These are phyloP conservation scores for Epirrhoe tristata DNA, from an alignment of 2,888 invertebrate genomes.

Conservation along the genomic window DNA sequence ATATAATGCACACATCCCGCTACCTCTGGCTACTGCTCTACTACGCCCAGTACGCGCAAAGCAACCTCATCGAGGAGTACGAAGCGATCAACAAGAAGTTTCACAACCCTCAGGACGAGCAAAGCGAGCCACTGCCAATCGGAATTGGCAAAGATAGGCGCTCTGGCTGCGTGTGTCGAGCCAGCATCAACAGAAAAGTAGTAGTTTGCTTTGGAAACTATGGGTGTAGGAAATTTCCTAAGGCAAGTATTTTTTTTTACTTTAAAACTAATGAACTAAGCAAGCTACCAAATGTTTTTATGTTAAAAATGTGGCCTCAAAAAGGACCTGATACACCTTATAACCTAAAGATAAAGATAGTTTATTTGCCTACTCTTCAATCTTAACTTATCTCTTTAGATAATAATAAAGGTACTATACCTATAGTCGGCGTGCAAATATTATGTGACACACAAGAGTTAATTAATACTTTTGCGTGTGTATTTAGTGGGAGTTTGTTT, in stretches of 20 bases:
- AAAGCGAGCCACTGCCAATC: conserved; percentile 61
- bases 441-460: conserved; percentile 36
- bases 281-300: too few species aligned
- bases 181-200: conserved; percentile 58
- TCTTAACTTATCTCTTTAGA: conserved; percentile 18
- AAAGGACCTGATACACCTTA: background rate
- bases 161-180: conserved; percentile 83
- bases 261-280: too few species aligned
- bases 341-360: too few species aligned
- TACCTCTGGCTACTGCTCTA: conserved; percentile 74
- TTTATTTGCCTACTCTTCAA: background rate
- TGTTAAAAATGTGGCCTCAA: background rate
- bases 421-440: conserved; percentile 34
- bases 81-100: conserved; percentile 61
- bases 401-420: too few species aligned
- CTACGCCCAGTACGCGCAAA: conserved; percentile 66
- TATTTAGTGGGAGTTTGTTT: background rate
- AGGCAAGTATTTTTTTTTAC: conserved; percentile 50
- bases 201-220: conserved; percentile 84
- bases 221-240: conserved; percentile 79
- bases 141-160: conserved; percentile 64
- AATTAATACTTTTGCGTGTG: background rate
- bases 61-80: conserved; percentile 67
- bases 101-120: conserved; percentile 56
- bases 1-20: conserved; percentile 60